Evolutionary conservation across 2,113 vertebrate species (phyloP), one percentile per base, ranked within the genome.

Genomic region (Phrynosoma platyrhinos): DNA sequence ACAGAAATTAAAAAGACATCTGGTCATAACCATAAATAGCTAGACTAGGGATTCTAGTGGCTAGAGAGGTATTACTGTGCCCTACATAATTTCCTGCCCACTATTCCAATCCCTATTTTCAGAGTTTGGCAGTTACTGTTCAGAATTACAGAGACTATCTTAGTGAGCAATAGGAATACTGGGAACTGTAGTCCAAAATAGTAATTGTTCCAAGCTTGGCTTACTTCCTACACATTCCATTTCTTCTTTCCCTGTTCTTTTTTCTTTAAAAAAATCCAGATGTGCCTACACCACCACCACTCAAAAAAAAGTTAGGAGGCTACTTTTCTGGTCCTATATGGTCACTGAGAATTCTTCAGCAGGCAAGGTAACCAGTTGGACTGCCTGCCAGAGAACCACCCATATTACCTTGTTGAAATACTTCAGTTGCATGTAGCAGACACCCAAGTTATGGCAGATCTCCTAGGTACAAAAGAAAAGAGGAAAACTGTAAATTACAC

Each of bases 361-460:
- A 47, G 84, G 0, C 2, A 40, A 36, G 32, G 84, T 0, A 0
- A 83, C 32, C 10, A 23, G 32, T 52, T 78, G 23, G 58, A 66
- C 4, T 58, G 52, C n/a, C 55, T 62, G 16, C 79, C 79, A 62
- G 25, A 85, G 12, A 21, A 42, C 1, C 86, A 42, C 82, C 91
- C 8, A 12, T n/a, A 86, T 40, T 97, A 99, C 99, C 96, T 97
- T 98, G 95, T 96, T 97, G 90, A 98, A 98, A 94, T 99, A 98
- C 95, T 99, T 99, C 92, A 98, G 97, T 90, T 99, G 98, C 95
- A 98, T 98, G 94, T 98, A 98, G 93, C 99, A 99, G 88, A 99
- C 97, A 0, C 98, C 98, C 82, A 99, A 96, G 96, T 99, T 99
- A 92, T 99, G 98, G 94, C 95, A 98, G 96, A 99, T 98, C 95